These are phyloP conservation scores for Battus philenor DNA, from an alignment of 1,140 invertebrate genomes.

Conservation along the genomic window DNA sequence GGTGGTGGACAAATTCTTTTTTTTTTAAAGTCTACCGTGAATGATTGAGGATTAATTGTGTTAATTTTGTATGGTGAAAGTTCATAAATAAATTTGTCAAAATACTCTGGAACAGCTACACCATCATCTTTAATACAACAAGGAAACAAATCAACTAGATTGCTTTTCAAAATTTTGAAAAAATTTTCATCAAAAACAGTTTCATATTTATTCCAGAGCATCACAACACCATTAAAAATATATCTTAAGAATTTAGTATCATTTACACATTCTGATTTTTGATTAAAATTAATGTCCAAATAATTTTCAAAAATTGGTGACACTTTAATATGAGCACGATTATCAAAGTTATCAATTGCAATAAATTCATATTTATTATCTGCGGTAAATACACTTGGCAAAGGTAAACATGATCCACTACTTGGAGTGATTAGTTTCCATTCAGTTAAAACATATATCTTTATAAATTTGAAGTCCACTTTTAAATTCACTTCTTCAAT, in stretches of 20 bases:
- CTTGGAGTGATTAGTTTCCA: slow-evolving; percentile 1
- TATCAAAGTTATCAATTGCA: slow-evolving; percentile 18
- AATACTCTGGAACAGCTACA: slow-evolving; percentile 24
- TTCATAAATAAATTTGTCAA: slow-evolving; percentile 1
- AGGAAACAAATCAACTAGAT: slow-evolving; percentile 11
- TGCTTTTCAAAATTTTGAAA: slow-evolving; percentile 26
- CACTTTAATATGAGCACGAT: slow-evolving; percentile 18
- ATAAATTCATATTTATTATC: slow-evolving; percentile 30
- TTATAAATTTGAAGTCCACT: slow-evolving; percentile 11
- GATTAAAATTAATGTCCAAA: slow-evolving; percentile 29
- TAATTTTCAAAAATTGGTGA: slow-evolving; percentile 33
- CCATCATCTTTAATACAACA: slow-evolving; percentile 12
- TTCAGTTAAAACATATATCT: slow-evolving; percentile 1
- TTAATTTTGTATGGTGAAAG: background rate
- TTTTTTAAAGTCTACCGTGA: slow-evolving; percentile 23
- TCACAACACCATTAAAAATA: slow-evolving; percentile 31
- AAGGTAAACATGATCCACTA: slow-evolving; percentile 11
- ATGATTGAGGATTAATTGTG: background rate
- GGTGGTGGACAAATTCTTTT: slow-evolving; percentile 24
- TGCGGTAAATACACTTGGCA: slow-evolving; percentile 6
- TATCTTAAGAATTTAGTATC: background rate
- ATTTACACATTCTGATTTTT: slow-evolving; percentile 15
- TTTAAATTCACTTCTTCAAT: slow-evolving; percentile 16
- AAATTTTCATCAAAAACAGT: slow-evolving; percentile 44
- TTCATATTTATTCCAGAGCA: slow-evolving; percentile 36